Evolutionary conservation across 2,888 invertebrate genomes (phyloP).

Genomic region (Polia nebulosa): DNA sequence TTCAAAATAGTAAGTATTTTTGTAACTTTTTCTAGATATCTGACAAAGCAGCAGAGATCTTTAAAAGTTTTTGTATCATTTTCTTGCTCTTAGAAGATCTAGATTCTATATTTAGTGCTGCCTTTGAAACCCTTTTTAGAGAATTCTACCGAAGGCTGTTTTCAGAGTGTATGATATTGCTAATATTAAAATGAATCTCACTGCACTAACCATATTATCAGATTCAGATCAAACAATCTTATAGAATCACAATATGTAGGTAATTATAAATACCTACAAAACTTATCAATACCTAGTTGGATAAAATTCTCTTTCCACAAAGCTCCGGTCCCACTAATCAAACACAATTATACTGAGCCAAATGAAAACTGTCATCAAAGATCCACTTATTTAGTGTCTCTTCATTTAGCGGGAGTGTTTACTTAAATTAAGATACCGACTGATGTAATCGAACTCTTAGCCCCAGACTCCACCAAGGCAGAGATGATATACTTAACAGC

Average conservation of each 20-base stretch:
- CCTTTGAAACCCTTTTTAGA: too few species aligned
- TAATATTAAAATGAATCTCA: neutral
- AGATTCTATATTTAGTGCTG: neutral
- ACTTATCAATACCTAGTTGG: neutral
- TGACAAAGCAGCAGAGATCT: too few species aligned
- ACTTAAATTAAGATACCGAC: constrained; percentile 84
- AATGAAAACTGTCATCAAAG: constrained; percentile 78
- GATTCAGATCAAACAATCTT: neutral
- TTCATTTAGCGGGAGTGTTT: constrained; percentile 86
- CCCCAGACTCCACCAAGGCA: too few species aligned
- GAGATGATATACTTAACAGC: too few species aligned
- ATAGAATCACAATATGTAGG: neutral
- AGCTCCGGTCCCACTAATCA: constrained; percentile 70
- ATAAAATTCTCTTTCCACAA: constrained; percentile 59
- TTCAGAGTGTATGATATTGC: too few species aligned
- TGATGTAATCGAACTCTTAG: constrained; percentile 73
- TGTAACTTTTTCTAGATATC: neutral
- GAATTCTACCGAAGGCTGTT: too few species aligned
- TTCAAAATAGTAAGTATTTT: neutral
- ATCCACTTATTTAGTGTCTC: constrained; percentile 82
- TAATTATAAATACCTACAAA: constrained; percentile 1
- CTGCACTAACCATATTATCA: neutral
- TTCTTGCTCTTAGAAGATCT: neutral
- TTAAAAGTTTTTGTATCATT: neutral
- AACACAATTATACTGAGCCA: constrained; percentile 80